Evolutionary conservation across 2,888 invertebrate genomes (phyloP).

Genomic region (Melieria picta): DNA sequence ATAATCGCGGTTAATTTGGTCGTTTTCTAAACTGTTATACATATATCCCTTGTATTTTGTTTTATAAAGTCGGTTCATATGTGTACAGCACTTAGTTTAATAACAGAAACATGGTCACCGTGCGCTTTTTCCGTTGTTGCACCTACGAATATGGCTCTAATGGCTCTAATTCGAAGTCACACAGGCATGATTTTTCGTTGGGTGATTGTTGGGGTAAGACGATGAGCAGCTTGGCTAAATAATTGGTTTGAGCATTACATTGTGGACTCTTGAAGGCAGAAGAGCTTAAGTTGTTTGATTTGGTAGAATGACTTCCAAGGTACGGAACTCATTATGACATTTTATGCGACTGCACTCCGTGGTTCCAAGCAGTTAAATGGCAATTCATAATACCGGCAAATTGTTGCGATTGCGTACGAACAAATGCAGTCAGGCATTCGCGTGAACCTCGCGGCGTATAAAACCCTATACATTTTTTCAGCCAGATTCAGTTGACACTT

Average conservation of each 20-base stretch:
- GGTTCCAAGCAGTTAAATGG: constrained; percentile 40
- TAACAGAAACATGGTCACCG: too few species aligned
- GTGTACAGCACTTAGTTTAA: too few species aligned
- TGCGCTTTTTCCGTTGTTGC: too few species aligned
- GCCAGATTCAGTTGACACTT: not conserved
- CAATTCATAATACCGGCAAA: constrained; percentile 53
- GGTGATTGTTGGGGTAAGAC: too few species aligned
- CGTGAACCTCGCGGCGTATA: not conserved
- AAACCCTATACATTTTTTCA: not conserved
- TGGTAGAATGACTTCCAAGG: constrained; percentile 50
- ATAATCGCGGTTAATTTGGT: too few species aligned
- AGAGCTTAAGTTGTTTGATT: constrained; percentile 40
- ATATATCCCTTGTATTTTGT: too few species aligned
- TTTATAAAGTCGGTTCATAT: too few species aligned
- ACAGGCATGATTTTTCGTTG: constrained; percentile 21
- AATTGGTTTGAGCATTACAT: too few species aligned
- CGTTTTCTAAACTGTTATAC: too few species aligned
- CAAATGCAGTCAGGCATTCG: not conserved
- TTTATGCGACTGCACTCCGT: constrained; percentile 17
- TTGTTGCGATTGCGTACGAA: constrained; percentile 46
- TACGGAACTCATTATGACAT: constrained; percentile 4
- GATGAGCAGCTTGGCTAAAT: too few species aligned
- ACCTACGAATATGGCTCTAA: too few species aligned
- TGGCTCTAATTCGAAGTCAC: constrained; percentile 14
- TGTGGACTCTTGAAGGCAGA: too few species aligned